Evolutionary conservation across 2,888 invertebrate species (phyloP), one percentile per base, ranked within the genome.

Genomic region (Pseudanteris insignis): DNA sequence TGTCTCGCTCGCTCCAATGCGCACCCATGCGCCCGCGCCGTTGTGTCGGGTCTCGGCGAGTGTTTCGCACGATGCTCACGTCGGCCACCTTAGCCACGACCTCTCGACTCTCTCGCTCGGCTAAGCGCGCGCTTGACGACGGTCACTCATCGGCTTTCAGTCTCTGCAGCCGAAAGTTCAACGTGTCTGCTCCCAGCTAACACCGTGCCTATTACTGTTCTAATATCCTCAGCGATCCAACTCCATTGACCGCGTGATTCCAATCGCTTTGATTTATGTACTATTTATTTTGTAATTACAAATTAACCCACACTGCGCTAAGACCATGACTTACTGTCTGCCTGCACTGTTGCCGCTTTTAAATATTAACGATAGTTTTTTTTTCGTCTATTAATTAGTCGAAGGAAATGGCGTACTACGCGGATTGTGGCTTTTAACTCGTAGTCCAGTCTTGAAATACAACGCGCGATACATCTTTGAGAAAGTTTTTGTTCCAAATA

Each of bases 51-150:
- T 40, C 12, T 38, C 50, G 37, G 54, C 48, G 33, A 47, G 37
- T 53, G 70, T 68, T 77, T 77, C 76, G 77, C 76, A 77, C 77
- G 76, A 77, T 76, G 72, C 72, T 75, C 74, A 70, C 70, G 74
- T 73, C 72, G 71, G 75, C 73, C 73, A 75, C 75, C 75, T 76
- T 74, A 75, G 68, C 72, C 74, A 73, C 76, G 77, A 77, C 77
- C 77, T 77, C 73, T 75, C 70, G 63, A 41, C 46, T 57, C 51
- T 50, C 62, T 48, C 46, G 57, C 34, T 15, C 41, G 28, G 54
- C 46, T 41, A 7, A 21, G 60, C 54, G 64, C 68, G 71, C 67
- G 74, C 72, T 72, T 77, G 77, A 77, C 76, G 73, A 60, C 72
- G 77, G 77, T 77, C 77, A 77, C 74, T 76, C 74, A 68, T 70